Conservation (phyloP, 2,113 vertebrate species). For the Hippocampus comes region DNA sequence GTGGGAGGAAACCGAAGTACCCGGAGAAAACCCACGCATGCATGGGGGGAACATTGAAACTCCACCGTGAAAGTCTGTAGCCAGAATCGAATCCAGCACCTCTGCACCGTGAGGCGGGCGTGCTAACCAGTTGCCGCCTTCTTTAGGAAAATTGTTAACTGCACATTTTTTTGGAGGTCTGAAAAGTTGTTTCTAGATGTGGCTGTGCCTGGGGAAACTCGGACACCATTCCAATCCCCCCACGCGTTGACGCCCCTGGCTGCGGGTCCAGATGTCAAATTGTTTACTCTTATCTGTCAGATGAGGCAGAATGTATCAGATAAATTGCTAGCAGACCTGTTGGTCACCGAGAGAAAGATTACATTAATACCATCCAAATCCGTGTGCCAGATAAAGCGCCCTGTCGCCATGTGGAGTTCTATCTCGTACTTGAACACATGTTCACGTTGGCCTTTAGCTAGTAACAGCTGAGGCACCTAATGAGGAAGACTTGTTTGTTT, state of each 20-base stretch:
- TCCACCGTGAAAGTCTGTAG: too few relatives aligned
- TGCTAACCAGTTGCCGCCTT: too few relatives aligned
- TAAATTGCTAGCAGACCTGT: constrained; percentile 32
- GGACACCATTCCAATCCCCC: background rate
- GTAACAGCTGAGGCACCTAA: background rate
- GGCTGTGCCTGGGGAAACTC: too few relatives aligned
- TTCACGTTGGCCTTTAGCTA: background rate
- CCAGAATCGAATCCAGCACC: too few relatives aligned
- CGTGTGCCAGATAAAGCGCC: constrained; percentile 26
- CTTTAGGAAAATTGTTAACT: too few relatives aligned
- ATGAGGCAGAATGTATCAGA: constrained; percentile 13
- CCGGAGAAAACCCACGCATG: too few relatives aligned
- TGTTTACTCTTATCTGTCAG: constrained; percentile 12
- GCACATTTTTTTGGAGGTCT: too few relatives aligned
- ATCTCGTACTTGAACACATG: background rate
- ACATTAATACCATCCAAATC: constrained; percentile 53
- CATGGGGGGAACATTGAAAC: too few relatives aligned
- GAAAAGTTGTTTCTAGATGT: too few relatives aligned
- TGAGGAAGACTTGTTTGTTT: background rate
- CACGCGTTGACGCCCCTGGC: background rate
- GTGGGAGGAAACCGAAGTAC: too few relatives aligned
- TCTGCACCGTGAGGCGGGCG: too few relatives aligned
- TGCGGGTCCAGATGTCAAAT: constrained; percentile 22
- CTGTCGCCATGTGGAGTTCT: background rate
- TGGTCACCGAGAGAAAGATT: constrained; percentile 44